Evolutionary conservation across 2,113 vertebrate genomes (phyloP).

Genomic region (Vidua chalybeata): DNA sequence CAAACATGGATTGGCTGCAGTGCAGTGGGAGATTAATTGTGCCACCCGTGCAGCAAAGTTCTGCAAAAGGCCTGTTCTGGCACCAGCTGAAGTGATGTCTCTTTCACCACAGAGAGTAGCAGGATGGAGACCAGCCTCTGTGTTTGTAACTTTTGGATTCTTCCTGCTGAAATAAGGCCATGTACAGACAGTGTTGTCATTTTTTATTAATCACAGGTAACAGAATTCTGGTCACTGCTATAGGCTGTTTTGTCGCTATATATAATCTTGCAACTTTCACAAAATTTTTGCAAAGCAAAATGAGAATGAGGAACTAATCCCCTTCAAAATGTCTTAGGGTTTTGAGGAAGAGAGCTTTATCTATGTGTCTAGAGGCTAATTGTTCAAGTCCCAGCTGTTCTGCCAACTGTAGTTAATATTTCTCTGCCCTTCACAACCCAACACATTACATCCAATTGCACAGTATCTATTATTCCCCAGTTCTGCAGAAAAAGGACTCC

Average conservation of each 20-base stretch:
- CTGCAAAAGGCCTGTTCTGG: background rate
- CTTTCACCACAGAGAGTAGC: background rate
- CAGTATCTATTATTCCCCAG: background rate
- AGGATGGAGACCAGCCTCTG: background rate
- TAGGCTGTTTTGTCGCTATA: background rate
- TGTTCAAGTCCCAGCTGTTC: constrained; percentile 63
- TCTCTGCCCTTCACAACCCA: constrained; percentile 46
- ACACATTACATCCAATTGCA: background rate
- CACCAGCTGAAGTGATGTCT: background rate
- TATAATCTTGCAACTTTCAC: constrained; percentile 47
- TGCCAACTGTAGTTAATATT: constrained; percentile 65
- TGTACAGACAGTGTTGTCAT: background rate
- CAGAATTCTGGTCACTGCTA: constrained; percentile 25
- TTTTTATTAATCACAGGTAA: constrained; percentile 58
- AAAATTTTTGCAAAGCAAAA: constrained; percentile 54
- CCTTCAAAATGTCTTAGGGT: background rate
- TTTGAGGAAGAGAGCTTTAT: constrained; percentile 38
- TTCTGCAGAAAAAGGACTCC: background rate
- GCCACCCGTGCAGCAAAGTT: rapidly evolving
- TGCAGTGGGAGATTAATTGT: background rate
- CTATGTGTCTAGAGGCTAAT: constrained; percentile 44
- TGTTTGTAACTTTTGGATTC: background rate
- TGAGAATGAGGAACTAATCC: constrained; percentile 23
- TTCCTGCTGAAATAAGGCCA: constrained; percentile 6
- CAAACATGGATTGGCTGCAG: background rate